Evolutionary conservation across 2,113 vertebrate genomes (phyloP).

Genomic region (Lophius piscatorius): DNA sequence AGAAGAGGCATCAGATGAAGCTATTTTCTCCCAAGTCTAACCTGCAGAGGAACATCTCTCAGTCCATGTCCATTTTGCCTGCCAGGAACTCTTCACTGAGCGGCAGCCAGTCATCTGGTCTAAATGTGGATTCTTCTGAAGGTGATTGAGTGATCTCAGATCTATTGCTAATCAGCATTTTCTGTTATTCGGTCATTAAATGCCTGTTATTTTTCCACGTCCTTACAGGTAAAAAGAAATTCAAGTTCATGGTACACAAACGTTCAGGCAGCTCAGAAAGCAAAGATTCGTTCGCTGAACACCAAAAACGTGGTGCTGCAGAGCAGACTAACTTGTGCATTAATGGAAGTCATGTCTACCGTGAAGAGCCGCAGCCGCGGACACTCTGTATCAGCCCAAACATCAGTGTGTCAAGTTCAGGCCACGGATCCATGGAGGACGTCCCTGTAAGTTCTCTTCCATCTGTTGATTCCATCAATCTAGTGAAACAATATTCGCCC

Average conservation of each 20-base stretch:
- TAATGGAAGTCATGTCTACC: slow-evolving; percentile 90
- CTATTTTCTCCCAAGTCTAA: slow-evolving; percentile 91
- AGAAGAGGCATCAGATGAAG: slow-evolving; percentile 85
- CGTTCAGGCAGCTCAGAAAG: slow-evolving; percentile 82
- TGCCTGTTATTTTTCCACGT: neutral
- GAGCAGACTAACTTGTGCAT: slow-evolving; percentile 90
- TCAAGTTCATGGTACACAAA: slow-evolving; percentile 83
- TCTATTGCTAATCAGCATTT: neutral
- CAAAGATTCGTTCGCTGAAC: slow-evolving; percentile 77
- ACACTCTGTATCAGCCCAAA: slow-evolving; percentile 61
- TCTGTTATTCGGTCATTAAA: neutral
- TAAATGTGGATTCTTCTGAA: slow-evolving; percentile 76
- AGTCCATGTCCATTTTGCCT: slow-evolving; percentile 88
- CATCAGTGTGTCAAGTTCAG: slow-evolving; percentile 75
- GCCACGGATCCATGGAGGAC: slow-evolving; percentile 77
- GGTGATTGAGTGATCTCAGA: too few relatives aligned
- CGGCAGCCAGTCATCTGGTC: slow-evolving; percentile 76
- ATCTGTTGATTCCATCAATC: slow-evolving; percentile 51
- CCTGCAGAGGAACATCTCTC: slow-evolving; percentile 86
- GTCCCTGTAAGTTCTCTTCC: slow-evolving; percentile 62
- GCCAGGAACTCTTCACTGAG: slow-evolving; percentile 70
- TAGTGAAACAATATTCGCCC: slow-evolving; percentile 48
- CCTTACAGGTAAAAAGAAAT: slow-evolving; percentile 80
- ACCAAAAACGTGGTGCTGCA: slow-evolving; percentile 74
- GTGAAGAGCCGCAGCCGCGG: slow-evolving; percentile 78